A percentile compares a stretch with the other conserved stretches of the same genome.
Conservation (phyloP, 23 tunicate genomes). For the Trididemnum clinides region DNA sequence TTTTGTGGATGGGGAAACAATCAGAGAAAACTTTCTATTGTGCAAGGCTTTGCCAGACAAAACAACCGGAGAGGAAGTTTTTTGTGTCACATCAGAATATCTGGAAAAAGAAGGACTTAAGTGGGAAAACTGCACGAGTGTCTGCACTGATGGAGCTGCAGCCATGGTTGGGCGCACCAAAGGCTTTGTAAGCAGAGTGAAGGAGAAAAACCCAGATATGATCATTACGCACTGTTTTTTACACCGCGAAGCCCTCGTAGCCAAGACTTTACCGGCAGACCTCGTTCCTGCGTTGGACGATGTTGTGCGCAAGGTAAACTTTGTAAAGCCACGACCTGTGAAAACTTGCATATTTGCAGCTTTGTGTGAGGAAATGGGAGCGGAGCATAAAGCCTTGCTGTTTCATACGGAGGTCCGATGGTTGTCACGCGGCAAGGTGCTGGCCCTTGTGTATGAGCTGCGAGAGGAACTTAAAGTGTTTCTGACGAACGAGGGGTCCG, state of each 20-base stretch:
- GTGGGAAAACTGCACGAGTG: conserved; percentile 33
- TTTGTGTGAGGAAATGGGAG: conserved; percentile 47
- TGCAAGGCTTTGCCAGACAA: conserved; percentile 25
- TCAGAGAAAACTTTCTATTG: conserved; percentile 32
- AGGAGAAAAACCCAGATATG: conserved; percentile 16
- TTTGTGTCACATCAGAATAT: too few species aligned
- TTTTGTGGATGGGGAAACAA: conserved; percentile 52
- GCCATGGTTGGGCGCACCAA: conserved; percentile 29
- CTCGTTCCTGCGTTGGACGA: conserved; percentile 34
- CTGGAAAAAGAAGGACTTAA: conserved; percentile 26
- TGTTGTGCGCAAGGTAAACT: conserved; percentile 41
- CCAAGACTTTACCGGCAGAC: conserved; percentile 51
- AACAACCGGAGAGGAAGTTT: conserved; percentile 47
- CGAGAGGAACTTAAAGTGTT: conserved; percentile 8
- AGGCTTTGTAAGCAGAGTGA: conserved; percentile 44
- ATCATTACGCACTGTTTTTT: conserved; percentile 41
- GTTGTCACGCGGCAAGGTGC: conserved; percentile 8
- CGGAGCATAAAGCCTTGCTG: conserved; percentile 34
- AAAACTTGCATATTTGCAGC: conserved; percentile 39
- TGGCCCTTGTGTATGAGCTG: conserved; percentile 24
- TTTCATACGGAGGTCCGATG: conserved; percentile 22
- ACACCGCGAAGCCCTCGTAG: conserved; percentile 44
- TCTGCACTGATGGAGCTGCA: conserved; percentile 40
- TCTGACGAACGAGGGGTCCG: neutral
- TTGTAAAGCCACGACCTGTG: conserved; percentile 23